phyloP scores from a whole-genome alignment of 2,797 vertebrate genomes.

The Ispidina lecontei region DNA sequence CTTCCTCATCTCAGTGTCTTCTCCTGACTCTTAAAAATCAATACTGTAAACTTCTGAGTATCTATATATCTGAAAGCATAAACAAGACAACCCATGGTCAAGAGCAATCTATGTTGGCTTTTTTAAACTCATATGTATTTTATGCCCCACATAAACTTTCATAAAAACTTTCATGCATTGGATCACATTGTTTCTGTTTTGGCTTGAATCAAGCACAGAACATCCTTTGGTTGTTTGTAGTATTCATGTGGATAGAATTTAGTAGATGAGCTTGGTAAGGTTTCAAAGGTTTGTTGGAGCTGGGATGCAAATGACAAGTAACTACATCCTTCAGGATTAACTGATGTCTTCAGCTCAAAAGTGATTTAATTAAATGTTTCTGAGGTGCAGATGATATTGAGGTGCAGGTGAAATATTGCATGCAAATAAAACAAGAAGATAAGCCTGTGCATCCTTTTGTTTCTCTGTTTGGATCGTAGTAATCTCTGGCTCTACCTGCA shows the following conservation, averaged over 20 bases:
- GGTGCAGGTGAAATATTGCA: not conserved
- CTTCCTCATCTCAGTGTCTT: not conserved
- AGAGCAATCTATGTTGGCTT: not conserved
- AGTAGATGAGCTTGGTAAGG: not conserved
- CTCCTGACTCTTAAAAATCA: not conserved
- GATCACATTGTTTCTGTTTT: not conserved
- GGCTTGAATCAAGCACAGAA: rapidly evolving
- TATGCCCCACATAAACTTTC: not conserved
- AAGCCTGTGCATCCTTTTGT: not conserved
- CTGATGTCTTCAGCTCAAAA: not conserved
- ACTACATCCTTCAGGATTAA: not conserved
- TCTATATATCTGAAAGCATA: not conserved
- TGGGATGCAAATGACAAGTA: not conserved
- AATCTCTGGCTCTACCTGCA: not conserved
- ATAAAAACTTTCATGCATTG: not conserved
- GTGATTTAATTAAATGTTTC: not conserved
- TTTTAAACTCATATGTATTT: not conserved
- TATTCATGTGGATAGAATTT: not conserved
- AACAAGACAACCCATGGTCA: not conserved
- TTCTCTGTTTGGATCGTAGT: not conserved
- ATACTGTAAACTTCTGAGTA: not conserved
- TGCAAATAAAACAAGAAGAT: not conserved
- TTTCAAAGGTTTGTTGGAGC: not conserved
- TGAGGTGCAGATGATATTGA: not conserved
- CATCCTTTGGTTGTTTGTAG: not conserved